A percentile compares a stretch with the other conserved stretches of the same genome.
Conservation (phyloP, 2,113 vertebrate species). For the Noctilio leporinus region DNA sequence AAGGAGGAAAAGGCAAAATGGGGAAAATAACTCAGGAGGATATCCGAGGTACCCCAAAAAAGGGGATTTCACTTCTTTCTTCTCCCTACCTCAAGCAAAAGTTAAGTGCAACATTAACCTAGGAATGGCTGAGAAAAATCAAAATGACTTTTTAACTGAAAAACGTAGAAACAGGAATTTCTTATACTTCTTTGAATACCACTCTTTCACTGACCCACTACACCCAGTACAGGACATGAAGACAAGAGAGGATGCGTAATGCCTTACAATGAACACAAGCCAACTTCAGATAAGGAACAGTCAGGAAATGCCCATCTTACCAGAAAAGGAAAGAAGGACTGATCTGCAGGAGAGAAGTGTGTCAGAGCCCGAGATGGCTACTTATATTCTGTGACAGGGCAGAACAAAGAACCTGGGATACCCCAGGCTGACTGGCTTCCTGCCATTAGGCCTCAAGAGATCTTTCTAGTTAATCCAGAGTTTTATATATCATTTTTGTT, state of each 20-base stretch:
- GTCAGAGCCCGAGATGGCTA: neutral
- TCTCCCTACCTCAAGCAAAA: neutral
- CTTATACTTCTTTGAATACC: neutral
- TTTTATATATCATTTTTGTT: neutral
- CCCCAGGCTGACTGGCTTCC: neutral
- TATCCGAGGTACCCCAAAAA: neutral
- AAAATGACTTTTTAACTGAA: neutral
- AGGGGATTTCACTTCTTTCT: neutral
- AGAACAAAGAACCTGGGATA: neutral
- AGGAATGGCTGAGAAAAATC: neutral
- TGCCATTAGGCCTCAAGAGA: neutral
- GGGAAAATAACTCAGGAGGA: neutral
- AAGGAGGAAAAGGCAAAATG: neutral
- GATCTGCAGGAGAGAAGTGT: neutral
- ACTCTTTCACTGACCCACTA: neutral
- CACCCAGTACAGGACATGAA: neutral
- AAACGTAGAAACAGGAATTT: neutral
- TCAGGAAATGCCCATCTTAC: neutral
- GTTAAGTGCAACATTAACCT: neutral
- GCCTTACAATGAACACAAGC: neutral
- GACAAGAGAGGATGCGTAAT: neutral
- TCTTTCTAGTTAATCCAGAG: neutral
- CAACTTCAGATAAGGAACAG: neutral
- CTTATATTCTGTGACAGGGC: neutral
- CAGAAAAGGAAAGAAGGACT: neutral